phyloP scores from a whole-genome alignment of 2,888 invertebrate species.

The Sipha maydis region DNA sequence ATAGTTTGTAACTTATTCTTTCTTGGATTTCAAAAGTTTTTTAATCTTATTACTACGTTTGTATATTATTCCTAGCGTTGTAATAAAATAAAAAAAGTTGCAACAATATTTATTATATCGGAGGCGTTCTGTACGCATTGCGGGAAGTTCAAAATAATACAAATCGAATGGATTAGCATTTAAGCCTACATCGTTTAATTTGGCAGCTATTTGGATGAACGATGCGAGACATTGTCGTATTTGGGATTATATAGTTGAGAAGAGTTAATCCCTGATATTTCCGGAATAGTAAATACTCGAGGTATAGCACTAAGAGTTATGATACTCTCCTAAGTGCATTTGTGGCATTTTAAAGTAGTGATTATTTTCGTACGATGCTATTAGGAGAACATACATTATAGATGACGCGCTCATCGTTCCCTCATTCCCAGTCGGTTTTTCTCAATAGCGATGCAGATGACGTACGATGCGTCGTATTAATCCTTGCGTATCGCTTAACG shows the following conservation, averaged over 20 bases:
- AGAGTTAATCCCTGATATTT: conserved; percentile 39
- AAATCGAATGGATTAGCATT: conserved; percentile 46
- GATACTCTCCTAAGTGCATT: neutral
- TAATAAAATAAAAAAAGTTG: neutral
- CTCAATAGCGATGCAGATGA: too few relatives aligned
- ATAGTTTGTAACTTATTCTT: neutral
- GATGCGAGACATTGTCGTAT: conserved; percentile 8
- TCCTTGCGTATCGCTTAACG: too few relatives aligned
- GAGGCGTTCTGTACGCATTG: too few relatives aligned
- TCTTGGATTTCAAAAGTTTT: neutral
- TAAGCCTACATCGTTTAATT: conserved; percentile 37
- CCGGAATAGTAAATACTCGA: conserved; percentile 17
- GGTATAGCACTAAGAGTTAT: conserved; percentile 8
- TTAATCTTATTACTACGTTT: neutral
- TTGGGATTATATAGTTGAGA: conserved; percentile 19
- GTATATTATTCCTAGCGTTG: too few relatives aligned
- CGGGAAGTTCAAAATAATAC: conserved; percentile 23
- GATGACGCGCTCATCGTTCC: too few relatives aligned
- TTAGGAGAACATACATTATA: neutral
- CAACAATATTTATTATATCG: neutral
- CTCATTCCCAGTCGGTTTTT: too few relatives aligned
- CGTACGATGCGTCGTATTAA: too few relatives aligned
- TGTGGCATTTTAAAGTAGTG: neutral
- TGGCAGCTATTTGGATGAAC: conserved; percentile 22
- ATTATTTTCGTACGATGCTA: neutral